Evolutionary conservation across 2,113 vertebrate species (phyloP).

Genomic region (Oreochromis spilurus): DNA sequence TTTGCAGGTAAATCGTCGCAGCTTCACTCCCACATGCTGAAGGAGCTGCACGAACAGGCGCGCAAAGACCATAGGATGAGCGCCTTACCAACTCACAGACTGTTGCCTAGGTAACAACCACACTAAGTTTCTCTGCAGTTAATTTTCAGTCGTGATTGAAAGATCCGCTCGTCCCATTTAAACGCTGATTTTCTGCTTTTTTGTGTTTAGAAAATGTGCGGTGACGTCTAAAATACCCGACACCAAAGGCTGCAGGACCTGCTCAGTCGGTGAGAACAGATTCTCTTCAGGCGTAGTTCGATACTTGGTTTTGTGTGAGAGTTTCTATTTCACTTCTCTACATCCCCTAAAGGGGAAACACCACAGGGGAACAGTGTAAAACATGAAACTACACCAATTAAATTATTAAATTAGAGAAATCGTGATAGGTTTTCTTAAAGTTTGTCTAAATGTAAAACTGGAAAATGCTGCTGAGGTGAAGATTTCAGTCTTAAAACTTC

Average conservation of each 20-base stretch:
- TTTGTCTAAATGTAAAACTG: background rate
- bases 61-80: slow-evolving; percentile 76
- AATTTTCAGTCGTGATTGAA: background rate
- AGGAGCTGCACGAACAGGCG: slow-evolving; percentile 82
- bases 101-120: slow-evolving; percentile 78
- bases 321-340: background rate
- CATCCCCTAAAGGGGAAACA: background rate
- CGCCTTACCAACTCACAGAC: slow-evolving; percentile 78
- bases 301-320: background rate
- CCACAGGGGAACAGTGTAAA: background rate
- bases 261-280: slow-evolving; percentile 80
- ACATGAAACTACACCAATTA: background rate
- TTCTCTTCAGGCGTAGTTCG: background rate
- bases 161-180: background rate
- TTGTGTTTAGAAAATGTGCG: slow-evolving; percentile 74
- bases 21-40: slow-evolving; percentile 83
- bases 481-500: background rate
- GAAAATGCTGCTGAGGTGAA: background rate
- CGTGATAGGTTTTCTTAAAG: background rate
- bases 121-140: background rate
- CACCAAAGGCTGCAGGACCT: slow-evolving; percentile 86
- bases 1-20: slow-evolving; percentile 82
- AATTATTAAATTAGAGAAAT: background rate
- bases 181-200: background rate
- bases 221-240: slow-evolving; percentile 84